Base-by-base conservation (phyloP, 2,888 invertebrate species). In the Tanypteryx hageni region DNA sequence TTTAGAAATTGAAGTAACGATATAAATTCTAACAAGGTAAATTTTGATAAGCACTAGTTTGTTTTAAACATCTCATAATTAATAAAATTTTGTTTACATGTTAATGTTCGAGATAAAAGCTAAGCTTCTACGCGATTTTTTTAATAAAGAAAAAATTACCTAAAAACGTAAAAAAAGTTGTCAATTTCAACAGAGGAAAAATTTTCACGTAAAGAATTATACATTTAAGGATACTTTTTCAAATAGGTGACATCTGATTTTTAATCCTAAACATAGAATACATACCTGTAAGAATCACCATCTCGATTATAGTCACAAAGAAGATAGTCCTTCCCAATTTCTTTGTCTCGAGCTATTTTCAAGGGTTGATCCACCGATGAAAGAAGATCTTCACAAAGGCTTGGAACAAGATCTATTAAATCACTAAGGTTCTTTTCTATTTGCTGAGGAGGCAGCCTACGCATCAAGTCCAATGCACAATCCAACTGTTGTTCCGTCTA, bases 241-340 rank as follows among this genome's bases (percentile, higher is more conserved):
- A 82, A 11, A 5, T 16, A 31, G 22, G 44, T 82, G 18, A 27
- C 14, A 82, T 16, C 13, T 2, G 13, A 82, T 4, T 11, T 31
- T 82, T 82, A 16, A 82, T 82, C 44, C 13, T 14, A 68, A 92
- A 85, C 85, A 27, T 61, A 16, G 91, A 92, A 27, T 27, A 93
- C 93, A 93, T 94, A 97, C 97, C 98, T 97, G 95, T 99, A 99
- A 0, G 99, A 99, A 95, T 99, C 99, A 44, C 99, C 99, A 95
- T 99, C 99, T 94, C 99, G 97, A 95, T 99, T 99, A 95, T 99
- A 99, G 96, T 99, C 99, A 95, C 99, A 99, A 44, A 99, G 96
- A 93, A 99, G 96, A 95, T 99, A 99, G 95, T 99, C 99, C 95
- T 99, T 99, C 89, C 99, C 99, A 93, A 98, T 97, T 94, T 97